These are phyloP conservation scores for Alca torda DNA, from an alignment of 2,797 vertebrate species.

Conservation along the genomic window DNA sequence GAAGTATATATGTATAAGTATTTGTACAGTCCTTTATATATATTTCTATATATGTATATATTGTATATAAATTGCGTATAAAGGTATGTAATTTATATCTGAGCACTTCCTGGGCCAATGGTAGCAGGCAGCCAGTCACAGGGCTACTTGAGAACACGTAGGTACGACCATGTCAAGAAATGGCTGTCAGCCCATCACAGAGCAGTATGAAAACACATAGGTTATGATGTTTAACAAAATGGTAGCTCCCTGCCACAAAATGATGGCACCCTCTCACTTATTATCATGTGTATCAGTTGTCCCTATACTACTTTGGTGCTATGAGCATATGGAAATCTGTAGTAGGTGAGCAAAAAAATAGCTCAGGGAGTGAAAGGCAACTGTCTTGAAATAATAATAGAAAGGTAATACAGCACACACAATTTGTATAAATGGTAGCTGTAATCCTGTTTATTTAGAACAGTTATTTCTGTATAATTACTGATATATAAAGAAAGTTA, in stretches of 20 bases:
- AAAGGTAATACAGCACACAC: not conserved
- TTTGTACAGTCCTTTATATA: not conserved
- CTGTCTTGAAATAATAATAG: not conserved
- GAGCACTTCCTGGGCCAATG: not conserved
- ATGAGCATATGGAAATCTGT: not conserved
- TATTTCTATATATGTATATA: not conserved
- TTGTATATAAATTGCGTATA: not conserved
- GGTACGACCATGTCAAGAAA: not conserved
- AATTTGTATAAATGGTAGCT: not conserved
- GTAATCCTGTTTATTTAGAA: not conserved
- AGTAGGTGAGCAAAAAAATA: not conserved
- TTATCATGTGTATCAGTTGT: not conserved
- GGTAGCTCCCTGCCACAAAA: not conserved
- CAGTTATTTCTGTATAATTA: not conserved
- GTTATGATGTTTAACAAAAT: not conserved
- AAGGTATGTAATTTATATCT: not conserved
- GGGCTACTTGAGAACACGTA: not conserved
- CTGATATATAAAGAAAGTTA: not conserved
- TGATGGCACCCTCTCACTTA: not conserved
- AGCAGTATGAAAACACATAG: not conserved
- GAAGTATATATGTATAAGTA: not conserved
- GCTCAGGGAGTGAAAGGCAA: not conserved
- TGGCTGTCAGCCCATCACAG: not conserved
- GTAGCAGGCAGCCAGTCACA: not conserved
- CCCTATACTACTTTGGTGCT: not conserved